These are phyloP conservation scores for Plutella xylostella DNA, from an alignment of 2,888 invertebrate genomes.

Conservation along the genomic window DNA sequence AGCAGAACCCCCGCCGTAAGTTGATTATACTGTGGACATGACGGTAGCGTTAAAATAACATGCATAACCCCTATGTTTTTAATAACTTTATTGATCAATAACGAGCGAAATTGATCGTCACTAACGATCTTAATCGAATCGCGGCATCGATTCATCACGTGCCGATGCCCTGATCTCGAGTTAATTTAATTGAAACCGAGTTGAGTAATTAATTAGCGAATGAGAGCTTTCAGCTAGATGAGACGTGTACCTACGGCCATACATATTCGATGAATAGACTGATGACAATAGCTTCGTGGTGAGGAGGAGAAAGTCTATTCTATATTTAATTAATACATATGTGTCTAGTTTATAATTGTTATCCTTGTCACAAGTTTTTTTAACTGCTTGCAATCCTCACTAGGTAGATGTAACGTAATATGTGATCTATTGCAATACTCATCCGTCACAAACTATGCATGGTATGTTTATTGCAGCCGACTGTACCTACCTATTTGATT, in stretches of 20 bases:
- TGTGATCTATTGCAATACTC: too few species aligned
- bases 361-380: too few species aligned
- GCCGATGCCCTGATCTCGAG: slow-evolving; percentile 58
- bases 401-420: too few species aligned
- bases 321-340: too few species aligned
- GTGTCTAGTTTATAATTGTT: too few species aligned
- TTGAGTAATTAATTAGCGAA: slow-evolving; percentile 67
- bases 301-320: too few species aligned
- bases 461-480: too few species aligned
- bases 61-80: slow-evolving; percentile 21
- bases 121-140: slow-evolving; percentile 63
- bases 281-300: not conserved
- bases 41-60: too few species aligned
- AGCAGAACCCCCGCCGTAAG: too few species aligned
- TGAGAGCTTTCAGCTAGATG: slow-evolving; percentile 57
- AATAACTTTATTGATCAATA: slow-evolving; percentile 56
- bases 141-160: slow-evolving; percentile 56
- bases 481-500: slow-evolving; percentile 38
- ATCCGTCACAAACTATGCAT: too few species aligned
- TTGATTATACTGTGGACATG: not conserved
- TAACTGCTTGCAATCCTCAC: too few species aligned
- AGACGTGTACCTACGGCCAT: slow-evolving; percentile 42
- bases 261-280: slow-evolving; percentile 28
- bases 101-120: slow-evolving; percentile 58
- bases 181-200: slow-evolving; percentile 67